Evolutionary conservation across 2,797 vertebrate genomes (phyloP).

Genomic region (Emys orbicularis): DNA sequence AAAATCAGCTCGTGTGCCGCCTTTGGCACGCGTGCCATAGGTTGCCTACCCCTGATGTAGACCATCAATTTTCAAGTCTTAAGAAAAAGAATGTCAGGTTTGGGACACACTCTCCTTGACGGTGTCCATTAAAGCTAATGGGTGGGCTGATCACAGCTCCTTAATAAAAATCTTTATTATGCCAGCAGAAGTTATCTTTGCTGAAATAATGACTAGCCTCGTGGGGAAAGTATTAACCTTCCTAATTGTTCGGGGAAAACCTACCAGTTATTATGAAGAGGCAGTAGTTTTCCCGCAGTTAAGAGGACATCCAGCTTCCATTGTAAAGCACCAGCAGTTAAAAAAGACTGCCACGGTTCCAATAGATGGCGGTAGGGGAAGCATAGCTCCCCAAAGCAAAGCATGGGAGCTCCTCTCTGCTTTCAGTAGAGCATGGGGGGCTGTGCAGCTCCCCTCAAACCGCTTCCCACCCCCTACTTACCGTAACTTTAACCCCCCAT

Average conservation of each 20-base stretch:
- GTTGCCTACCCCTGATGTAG: background rate
- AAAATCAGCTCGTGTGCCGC: no score
- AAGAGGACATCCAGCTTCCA: background rate
- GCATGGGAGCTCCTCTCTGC: background rate
- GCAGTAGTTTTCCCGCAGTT: background rate
- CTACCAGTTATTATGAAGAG: background rate
- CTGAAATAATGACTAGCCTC: background rate
- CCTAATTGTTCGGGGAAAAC: background rate
- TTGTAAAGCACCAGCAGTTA: background rate
- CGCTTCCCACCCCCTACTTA: background rate
- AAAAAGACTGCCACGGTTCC: background rate
- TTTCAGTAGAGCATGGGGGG: background rate
- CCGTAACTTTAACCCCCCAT: background rate
- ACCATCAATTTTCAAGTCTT: background rate
- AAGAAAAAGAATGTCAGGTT: background rate
- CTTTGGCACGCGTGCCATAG: no score
- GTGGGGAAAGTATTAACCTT: background rate
- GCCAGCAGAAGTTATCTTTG: background rate
- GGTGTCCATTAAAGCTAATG: background rate
- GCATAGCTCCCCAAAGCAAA: background rate
- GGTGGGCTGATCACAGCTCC: background rate
- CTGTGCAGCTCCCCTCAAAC: background rate
- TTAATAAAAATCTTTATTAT: background rate
- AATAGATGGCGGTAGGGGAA: background rate
- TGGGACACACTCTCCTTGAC: background rate